A percentile compares a stretch with the other conserved stretches of the same genome.
phyloP scores from a whole-genome alignment of 2,888 invertebrate genomes.

The Tenthredo livida region DNA sequence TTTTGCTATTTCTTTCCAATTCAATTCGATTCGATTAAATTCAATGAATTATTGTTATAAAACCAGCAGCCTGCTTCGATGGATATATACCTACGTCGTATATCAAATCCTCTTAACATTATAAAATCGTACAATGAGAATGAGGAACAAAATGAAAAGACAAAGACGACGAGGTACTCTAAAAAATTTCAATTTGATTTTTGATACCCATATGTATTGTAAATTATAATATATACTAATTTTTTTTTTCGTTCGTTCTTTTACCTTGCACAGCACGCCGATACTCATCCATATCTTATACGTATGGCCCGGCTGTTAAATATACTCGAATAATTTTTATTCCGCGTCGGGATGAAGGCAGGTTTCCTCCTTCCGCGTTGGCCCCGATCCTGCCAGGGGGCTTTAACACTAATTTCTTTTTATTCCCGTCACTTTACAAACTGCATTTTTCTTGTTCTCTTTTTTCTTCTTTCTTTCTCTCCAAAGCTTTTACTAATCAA shows the following conservation, averaged over 20 bases:
- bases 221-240: not conserved
- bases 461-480: not conserved
- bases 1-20: not conserved
- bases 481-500: not conserved
- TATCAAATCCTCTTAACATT: not conserved
- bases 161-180: not conserved
- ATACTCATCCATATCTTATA: constrained; percentile 27
- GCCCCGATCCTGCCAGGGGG: not conserved
- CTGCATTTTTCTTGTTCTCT: not conserved
- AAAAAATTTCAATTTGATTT: not conserved
- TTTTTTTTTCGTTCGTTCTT: not conserved
- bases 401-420: no score
- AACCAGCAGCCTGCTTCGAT: not conserved
- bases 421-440: not conserved
- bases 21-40: not conserved
- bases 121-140: not conserved
- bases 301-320: not conserved
- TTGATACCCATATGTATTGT: no score
- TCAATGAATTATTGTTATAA: not conserved
- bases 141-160: not conserved
- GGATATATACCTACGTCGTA: no score
- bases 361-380: not conserved
- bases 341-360: not conserved
- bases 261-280: constrained; percentile 39
- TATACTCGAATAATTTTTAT: not conserved